Percentiles rank a stretch among this genome's conserved stretches.
These are phyloP conservation scores for Colius striatus DNA, from an alignment of 2,113 vertebrate species.

Conservation along the genomic window DNA sequence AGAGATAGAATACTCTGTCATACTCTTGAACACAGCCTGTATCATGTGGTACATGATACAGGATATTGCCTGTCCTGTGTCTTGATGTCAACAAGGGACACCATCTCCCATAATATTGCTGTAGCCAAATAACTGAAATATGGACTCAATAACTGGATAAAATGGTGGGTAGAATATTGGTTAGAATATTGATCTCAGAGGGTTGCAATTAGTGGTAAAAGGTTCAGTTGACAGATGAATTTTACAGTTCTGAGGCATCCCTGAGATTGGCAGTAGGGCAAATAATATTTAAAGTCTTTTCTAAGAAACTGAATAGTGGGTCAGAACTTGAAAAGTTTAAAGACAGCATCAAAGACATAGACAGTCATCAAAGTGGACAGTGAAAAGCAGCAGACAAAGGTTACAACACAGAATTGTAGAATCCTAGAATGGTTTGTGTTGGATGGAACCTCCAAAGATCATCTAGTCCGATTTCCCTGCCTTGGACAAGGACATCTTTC, in stretches of 20 bases:
- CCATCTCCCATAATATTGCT: neutral
- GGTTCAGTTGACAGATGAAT: neutral
- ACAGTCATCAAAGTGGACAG: neutral
- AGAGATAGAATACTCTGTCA: neutral
- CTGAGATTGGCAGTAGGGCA: neutral
- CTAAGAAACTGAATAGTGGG: neutral
- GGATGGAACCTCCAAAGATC: neutral
- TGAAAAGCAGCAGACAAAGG: neutral
- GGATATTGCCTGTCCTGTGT: neutral
- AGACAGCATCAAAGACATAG: neutral
- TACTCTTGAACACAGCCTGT: neutral
- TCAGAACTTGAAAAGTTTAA: neutral
- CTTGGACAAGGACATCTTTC: neutral
- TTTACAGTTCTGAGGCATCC: neutral
- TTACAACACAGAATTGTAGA: neutral
- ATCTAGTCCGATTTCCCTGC: neutral
- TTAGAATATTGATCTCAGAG: neutral
- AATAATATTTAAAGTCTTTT: neutral
- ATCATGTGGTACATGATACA: neutral
- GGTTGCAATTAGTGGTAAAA: neutral
- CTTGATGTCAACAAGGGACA: neutral
- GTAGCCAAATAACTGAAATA: neutral
- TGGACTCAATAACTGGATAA: accelerated
- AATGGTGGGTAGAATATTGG: neutral
- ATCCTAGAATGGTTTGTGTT: neutral